Evolutionary conservation across 2,888 invertebrate genomes (phyloP), one percentile per base, ranked within the genome.

Genomic region (Lomographa bimaculata): DNA sequence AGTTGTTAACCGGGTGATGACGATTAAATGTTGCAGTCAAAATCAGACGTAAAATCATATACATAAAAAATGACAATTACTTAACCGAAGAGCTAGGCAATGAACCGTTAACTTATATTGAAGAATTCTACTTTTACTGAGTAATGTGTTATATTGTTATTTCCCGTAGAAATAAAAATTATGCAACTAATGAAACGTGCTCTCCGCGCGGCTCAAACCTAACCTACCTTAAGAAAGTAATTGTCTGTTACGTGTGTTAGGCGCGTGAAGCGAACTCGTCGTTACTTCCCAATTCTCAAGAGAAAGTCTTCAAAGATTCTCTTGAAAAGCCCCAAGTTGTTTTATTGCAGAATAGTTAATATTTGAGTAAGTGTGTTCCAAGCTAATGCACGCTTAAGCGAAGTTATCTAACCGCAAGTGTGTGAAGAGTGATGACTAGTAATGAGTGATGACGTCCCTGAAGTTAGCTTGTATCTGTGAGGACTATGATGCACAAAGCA

Each of bases 281-380:
- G 53, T 59, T 62, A 51, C 51, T 50, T 46, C 61, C 55, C 56
- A 56, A 56, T 54, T 57, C 42, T 46, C 44, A 49, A 56, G 74
- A 64, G 76, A 77, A 76, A 76, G 76, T 65, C 52, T 46, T 48
- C 47, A 43, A 60, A 59, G 60, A 60, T 52, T 53, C 47, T 54
- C 52, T 43, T 44, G 12, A 45, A 46, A 49, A 41, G 46, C 48
- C 60, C 46, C 30, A 47, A 52, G 49, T 50, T 53, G 35, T 58
- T 42, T 46, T 54, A 60, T 60, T 57, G 52, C 50, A 35, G 50
- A 54, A 57, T 53, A 58, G 59, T 63, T 50, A 57, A 58, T 14
- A 23, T 8, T 4, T 24, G 6, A 9, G 12, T n/a, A 29, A 5
- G 20, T 23, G 16, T 37, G 16, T 5, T 2, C 21, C 5, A 16